These are phyloP conservation scores for Menura novaehollandiae DNA, from an alignment of 2,113 vertebrate genomes.

Conservation along the genomic window DNA sequence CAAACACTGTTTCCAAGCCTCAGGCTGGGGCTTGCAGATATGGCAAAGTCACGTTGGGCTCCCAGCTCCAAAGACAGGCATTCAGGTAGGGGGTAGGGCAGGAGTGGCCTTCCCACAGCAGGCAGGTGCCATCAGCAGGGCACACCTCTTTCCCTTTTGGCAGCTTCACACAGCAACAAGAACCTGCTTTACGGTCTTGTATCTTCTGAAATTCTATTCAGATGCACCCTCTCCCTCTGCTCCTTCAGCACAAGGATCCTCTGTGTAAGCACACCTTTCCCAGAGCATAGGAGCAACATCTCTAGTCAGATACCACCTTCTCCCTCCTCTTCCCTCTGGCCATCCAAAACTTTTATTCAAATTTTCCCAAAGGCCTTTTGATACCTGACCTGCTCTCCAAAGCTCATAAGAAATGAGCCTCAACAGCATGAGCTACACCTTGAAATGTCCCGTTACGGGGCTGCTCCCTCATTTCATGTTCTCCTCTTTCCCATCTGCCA, in stretches of 20 bases:
- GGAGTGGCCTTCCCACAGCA: background rate
- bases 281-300: background rate
- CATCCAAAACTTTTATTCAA: background rate
- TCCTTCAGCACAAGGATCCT: background rate
- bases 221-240: background rate
- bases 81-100: background rate
- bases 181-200: rapidly evolving
- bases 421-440: background rate
- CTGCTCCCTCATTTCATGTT: background rate
- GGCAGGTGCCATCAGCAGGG: background rate
- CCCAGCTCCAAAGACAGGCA: background rate
- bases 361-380: background rate
- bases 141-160: background rate
- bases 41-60: background rate
- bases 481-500: background rate
- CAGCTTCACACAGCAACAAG: background rate
- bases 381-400: background rate
- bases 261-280: background rate
- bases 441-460: no score
- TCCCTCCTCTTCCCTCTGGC: background rate
- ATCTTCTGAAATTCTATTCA: background rate
- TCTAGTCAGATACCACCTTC: background rate
- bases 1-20: background rate
- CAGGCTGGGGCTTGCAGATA: background rate
- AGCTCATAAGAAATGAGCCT: background rate